Evolutionary conservation across 2,797 vertebrate species (phyloP).

Genomic region (Pteronotus mesoamericanus): DNA sequence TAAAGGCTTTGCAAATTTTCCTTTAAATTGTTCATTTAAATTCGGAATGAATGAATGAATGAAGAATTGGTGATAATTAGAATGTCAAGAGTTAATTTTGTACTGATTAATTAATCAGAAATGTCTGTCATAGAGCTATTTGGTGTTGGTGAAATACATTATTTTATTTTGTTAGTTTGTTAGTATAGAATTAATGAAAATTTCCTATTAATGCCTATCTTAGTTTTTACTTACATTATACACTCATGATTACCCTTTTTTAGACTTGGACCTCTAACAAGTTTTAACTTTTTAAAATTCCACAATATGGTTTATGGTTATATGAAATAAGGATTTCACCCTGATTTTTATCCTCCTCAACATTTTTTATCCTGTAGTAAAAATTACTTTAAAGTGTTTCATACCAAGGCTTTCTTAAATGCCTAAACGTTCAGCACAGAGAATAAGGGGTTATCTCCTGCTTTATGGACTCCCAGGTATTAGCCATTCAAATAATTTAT

Average conservation of each 20-base stretch:
- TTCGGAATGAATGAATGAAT: too few relatives aligned
- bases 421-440: neutral
- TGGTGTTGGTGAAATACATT: neutral
- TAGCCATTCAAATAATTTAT: neutral
- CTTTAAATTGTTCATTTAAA: neutral
- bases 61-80: neutral
- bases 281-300: neutral
- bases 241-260: neutral
- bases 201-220: neutral
- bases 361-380: neutral
- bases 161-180: constrained; percentile 4
- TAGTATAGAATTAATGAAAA: neutral
- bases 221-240: neutral
- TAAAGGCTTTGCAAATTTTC: neutral
- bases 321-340: neutral
- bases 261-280: neutral
- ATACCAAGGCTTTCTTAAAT: neutral
- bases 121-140: neutral
- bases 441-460: neutral
- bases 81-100: constrained; percentile 25
- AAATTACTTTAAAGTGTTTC: neutral
- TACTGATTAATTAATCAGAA: constrained; percentile 13
- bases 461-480: neutral
- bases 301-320: neutral
- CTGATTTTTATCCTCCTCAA: neutral